Evolutionary conservation across 2,113 vertebrate genomes (phyloP), one percentile per base, ranked within the genome.

Genomic region (Melospiza georgiana): DNA sequence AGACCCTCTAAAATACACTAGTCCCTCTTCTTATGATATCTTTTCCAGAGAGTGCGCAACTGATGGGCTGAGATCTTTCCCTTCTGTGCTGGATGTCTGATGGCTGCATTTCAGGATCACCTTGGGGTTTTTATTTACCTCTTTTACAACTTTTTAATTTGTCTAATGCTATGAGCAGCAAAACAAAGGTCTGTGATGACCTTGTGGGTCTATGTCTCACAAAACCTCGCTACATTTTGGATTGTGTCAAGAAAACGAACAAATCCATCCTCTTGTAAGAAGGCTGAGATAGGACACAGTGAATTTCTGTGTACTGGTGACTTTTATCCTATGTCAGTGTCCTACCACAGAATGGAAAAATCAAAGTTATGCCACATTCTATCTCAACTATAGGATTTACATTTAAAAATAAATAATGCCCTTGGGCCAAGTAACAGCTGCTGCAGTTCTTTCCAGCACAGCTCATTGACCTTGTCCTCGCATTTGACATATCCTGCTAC

Each of bases 371-470:
- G 2, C 35, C 61, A n/a, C 33, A 54, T 83, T 57, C 25, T 86
- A 33, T 39, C 71, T 91, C 71, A 79, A 30, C 67, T 39, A 35
- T 61, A 83, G 75, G 37, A 83, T 74, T 93, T 80, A 48, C 24
- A 59, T 92, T 97, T 84, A 74, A 93, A 96, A 95, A 91, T 82
- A 96, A 94, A 95, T 83, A 90, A 90, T 76, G 11, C 67, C 89
- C 51, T 80, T 1, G 6, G 68, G 90, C 57, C 55, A 71, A 88
- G 65, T 44, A 93, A 80, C 82, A 89, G 59, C 84, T 91, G 85
- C 75, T 88, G 55, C 55, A 67, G 55, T 57, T 77, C 85, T 73
- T 84, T 77, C 58, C 44, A 84, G 28, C 57, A 71, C 2, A 27
- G 67, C 61, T 88, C 68, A 80, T 90, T 92, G 94, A 80, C 81